A percentile compares a stretch with the other conserved stretches of the same genome.
phyloP scores from a whole-genome alignment of 2,113 vertebrate genomes.

The Gallinago jamesoni region DNA sequence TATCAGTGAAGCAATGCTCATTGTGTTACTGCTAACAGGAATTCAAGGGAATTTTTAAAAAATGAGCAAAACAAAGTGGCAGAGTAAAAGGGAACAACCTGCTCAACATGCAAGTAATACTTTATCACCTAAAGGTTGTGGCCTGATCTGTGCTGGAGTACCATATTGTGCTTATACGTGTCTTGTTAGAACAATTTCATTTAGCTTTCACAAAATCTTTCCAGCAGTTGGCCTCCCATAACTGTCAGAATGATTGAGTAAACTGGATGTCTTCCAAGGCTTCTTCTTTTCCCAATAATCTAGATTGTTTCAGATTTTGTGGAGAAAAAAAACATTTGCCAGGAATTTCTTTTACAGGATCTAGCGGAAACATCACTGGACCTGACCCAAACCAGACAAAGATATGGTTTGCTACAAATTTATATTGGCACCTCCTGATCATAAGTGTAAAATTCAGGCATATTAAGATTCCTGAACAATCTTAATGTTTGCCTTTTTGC shows the following conservation, averaged over 20 bases:
- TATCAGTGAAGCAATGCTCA: background rate
- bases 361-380: background rate
- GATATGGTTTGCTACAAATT: background rate
- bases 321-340: background rate
- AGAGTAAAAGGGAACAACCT: background rate
- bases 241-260: slow-evolving; percentile 1
- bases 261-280: background rate
- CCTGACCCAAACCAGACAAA: background rate
- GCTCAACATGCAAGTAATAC: background rate
- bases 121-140: background rate
- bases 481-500: background rate
- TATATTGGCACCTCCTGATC: background rate
- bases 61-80: background rate
- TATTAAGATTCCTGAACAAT: background rate
- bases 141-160: background rate
- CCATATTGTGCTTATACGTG: background rate
- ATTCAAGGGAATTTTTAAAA: background rate
- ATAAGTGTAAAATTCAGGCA: background rate
- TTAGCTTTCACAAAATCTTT: background rate
- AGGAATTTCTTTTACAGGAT: background rate
- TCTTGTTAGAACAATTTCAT: background rate
- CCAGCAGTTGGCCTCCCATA: background rate
- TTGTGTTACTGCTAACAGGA: background rate
- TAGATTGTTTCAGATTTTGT: background rate
- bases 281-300: slow-evolving; percentile 1